These are phyloP conservation scores for Patiria miniata DNA, from an alignment of 35 echinoderm and acorn worm genomes.

Conservation along the genomic window DNA sequence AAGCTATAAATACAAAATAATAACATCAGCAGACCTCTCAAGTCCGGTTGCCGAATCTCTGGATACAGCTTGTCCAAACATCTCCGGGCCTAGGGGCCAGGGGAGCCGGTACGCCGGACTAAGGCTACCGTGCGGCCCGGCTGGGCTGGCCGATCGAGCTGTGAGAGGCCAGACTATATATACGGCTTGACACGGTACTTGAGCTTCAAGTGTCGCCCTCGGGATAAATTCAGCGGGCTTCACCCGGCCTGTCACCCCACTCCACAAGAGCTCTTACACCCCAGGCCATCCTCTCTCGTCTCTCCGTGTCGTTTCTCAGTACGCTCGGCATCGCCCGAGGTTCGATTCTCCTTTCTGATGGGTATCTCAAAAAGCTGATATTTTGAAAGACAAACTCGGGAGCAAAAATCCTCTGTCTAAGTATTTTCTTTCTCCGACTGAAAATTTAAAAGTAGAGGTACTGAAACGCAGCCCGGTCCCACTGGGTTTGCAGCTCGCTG, in stretches of 20 bases:
- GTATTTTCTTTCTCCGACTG: too few relatives aligned
- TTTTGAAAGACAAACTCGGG: background rate
- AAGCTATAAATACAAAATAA: background rate
- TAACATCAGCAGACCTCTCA: background rate
- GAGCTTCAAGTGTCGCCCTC: slow-evolving; percentile 18
- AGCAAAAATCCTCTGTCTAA: too few relatives aligned
- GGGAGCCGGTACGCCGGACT: too few relatives aligned
- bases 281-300: background rate
- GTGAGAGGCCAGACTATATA: too few relatives aligned
- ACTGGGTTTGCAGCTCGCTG: too few relatives aligned
- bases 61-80: slow-evolving; percentile 11
- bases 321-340: background rate
- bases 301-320: background rate
- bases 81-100: background rate
- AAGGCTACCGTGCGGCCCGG: too few relatives aligned
- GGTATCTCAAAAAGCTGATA: background rate
- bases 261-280: background rate
- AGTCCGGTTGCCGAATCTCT: background rate
- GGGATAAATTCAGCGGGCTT: background rate
- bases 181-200: background rate
- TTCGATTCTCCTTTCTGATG: background rate
- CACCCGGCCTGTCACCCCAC: slow-evolving; percentile 5
- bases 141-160: too few relatives aligned
- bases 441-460: too few relatives aligned
- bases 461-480: too few relatives aligned